A percentile compares a stretch with the other conserved stretches of the same genome.
These are phyloP conservation scores for Bilobella aurantiaca DNA, from an alignment of 1,140 invertebrate species.

Conservation along the genomic window DNA sequence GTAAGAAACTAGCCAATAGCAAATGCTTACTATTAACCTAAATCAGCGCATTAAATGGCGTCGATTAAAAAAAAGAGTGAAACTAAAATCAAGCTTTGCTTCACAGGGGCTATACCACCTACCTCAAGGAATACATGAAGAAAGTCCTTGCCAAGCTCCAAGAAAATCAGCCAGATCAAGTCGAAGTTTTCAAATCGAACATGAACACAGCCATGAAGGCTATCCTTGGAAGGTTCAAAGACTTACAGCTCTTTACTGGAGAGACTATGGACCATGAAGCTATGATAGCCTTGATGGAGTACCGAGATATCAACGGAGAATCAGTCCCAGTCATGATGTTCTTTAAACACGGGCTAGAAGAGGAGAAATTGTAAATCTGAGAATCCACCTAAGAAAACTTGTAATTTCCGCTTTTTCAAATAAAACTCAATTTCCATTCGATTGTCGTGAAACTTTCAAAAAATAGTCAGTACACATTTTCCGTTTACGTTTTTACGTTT, in stretches of 20 bases:
- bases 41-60: too few relatives aligned
- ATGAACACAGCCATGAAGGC: slow-evolving; percentile 94
- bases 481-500: too few relatives aligned
- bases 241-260: slow-evolving; percentile 87
- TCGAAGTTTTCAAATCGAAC: slow-evolving; percentile 79
- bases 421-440: not conserved
- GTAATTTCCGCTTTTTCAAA: not conserved
- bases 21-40: too few relatives aligned
- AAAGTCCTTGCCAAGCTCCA: slow-evolving; percentile 73
- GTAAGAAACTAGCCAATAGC: too few relatives aligned
- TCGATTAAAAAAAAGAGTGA: too few relatives aligned
- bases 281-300: slow-evolving; percentile 85
- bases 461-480: not conserved
- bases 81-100: not conserved
- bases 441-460: too few relatives aligned
- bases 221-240: slow-evolving; percentile 79
- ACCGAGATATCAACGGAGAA: slow-evolving; percentile 72
- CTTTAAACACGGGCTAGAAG: slow-evolving; percentile 87
- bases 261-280: slow-evolving; percentile 90
- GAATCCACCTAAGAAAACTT: not conserved
- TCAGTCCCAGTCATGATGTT: slow-evolving; percentile 81
- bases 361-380: slow-evolving; percentile 74
- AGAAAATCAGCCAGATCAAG: slow-evolving; percentile 66
- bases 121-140: slow-evolving; percentile 95
- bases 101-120: slow-evolving; percentile 62